phyloP scores from a whole-genome alignment of 1,140 invertebrate genomes.

The Drosophila simulans region DNA sequence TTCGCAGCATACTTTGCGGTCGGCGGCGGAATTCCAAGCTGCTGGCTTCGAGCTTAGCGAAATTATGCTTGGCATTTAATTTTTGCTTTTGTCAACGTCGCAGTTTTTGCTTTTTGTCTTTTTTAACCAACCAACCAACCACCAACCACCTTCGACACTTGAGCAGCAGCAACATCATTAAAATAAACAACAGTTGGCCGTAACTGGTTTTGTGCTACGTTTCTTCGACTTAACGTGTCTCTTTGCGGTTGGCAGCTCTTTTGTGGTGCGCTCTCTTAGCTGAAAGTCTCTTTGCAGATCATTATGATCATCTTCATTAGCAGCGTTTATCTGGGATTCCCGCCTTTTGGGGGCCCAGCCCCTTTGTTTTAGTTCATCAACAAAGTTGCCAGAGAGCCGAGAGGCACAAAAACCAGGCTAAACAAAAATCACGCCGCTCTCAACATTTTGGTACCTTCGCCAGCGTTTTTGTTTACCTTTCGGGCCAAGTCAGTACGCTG shows the following conservation, averaged over 20 bases:
- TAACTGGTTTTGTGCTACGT: conserved; percentile 66
- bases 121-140: not conserved
- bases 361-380: conserved; percentile 68
- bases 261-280: conserved; percentile 44
- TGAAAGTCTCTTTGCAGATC: conserved; percentile 23
- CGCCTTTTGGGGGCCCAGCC: conserved; percentile 26
- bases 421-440: conserved; percentile 18
- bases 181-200: conserved; percentile 69
- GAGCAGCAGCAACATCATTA: conserved; percentile 49
- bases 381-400: conserved; percentile 59
- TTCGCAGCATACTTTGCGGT: conserved; percentile 72
- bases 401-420: not conserved
- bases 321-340: conserved; percentile 51
- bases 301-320: conserved; percentile 46
- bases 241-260: conserved; percentile 12
- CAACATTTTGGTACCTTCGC: conserved; percentile 65
- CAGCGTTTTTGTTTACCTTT: conserved; percentile 81
- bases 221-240: conserved; percentile 16
- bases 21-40: conserved; percentile 37
- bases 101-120: conserved; percentile 38
- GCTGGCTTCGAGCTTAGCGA: conserved; percentile 13
- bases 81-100: conserved; percentile 75
- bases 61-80: conserved; percentile 48
- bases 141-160: conserved; percentile 54
- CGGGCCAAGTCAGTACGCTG: conserved; percentile 63